These are phyloP conservation scores for Papilio protenor DNA, from an alignment of 2,888 invertebrate species.

Conservation along the genomic window DNA sequence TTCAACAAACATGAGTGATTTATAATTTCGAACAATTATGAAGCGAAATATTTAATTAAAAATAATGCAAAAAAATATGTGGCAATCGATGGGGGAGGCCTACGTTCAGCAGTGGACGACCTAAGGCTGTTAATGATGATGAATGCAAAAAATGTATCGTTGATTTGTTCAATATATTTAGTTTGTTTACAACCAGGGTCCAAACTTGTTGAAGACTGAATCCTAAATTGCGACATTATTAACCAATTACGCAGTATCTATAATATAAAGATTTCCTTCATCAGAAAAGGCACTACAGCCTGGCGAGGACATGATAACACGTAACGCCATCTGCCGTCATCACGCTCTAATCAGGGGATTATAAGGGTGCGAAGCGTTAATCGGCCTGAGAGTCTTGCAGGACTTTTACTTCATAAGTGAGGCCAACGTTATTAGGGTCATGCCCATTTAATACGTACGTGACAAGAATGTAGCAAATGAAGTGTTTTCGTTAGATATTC, in stretches of 20 bases:
- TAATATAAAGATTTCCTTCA: not conserved
- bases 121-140: no score
- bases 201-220: no score
- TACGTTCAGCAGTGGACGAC: no score
- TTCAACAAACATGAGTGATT: not conserved
- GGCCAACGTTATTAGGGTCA: conserved; percentile 32
- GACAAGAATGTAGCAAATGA: not conserved
- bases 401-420: conserved; percentile 28
- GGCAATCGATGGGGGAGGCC: no score
- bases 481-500: not conserved
- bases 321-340: conserved; percentile 5
- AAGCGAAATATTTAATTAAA: no score
- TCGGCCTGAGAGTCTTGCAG: conserved; percentile 15
- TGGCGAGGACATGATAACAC: conserved; percentile 10
- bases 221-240: no score
- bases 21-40: no score
- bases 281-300: not conserved
- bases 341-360: conserved; percentile 34
- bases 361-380: conserved; percentile 29
- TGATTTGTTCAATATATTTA: no score
- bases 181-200: no score
- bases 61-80: no score
- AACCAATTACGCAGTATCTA: no score
- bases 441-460: conserved; percentile 29
- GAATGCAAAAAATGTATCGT: no score